phyloP scores from a whole-genome alignment of 2,113 vertebrate genomes.

The Colossoma macropomum region DNA sequence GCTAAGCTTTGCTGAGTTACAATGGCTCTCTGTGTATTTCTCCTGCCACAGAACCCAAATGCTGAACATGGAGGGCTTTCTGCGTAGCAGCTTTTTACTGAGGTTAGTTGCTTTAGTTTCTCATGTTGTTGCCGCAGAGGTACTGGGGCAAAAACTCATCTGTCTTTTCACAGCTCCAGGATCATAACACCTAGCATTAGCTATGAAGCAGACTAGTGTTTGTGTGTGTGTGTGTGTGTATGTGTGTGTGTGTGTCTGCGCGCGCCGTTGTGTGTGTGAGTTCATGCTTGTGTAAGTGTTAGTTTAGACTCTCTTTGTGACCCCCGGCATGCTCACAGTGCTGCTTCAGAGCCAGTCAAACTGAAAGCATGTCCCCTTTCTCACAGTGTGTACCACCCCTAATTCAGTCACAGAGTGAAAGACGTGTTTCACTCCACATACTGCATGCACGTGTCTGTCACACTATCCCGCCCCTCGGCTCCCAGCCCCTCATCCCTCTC shows the following conservation, averaged over 20 bases:
- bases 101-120: slow-evolving; percentile 80
- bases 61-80: slow-evolving; percentile 84
- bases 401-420: slow-evolving; percentile 27
- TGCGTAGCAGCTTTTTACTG: slow-evolving; percentile 86
- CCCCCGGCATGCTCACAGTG: slow-evolving; percentile 60
- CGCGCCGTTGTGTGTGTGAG: background rate
- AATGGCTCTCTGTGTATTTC: slow-evolving; percentile 81
- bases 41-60: slow-evolving; percentile 81
- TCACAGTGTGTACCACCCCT: slow-evolving; percentile 41
- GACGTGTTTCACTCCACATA: slow-evolving; percentile 48
- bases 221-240: slow-evolving; percentile 47
- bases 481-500: background rate
- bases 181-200: slow-evolving; percentile 68
- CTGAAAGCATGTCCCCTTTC: slow-evolving; percentile 63
- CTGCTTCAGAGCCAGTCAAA: slow-evolving; percentile 59
- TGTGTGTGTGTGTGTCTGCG: slow-evolving; percentile 61
- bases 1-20: slow-evolving; percentile 71
- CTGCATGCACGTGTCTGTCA: slow-evolving; percentile 74
- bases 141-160: slow-evolving; percentile 51
- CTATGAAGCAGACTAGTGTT: slow-evolving; percentile 50
- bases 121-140: slow-evolving; percentile 71
- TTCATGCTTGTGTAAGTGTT: slow-evolving; percentile 40
- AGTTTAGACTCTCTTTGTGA: slow-evolving; percentile 11
- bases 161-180: slow-evolving; percentile 53
- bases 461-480: background rate